Conservation (phyloP, 53 echinoderm and acorn worm species). For the Actinopyga echinites region DNA sequence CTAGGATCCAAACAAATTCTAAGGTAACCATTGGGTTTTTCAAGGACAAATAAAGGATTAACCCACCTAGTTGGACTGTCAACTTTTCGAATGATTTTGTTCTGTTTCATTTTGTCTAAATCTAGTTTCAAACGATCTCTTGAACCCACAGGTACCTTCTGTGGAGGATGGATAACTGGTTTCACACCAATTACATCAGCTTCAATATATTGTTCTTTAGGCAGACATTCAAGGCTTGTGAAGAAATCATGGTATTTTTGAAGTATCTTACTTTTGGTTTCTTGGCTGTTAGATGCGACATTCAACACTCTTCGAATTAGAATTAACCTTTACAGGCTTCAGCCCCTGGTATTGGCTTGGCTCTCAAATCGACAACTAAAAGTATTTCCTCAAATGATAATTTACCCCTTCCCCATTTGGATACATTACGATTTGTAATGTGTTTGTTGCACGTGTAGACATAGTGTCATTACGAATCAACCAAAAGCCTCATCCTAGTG, state of each 20-base stretch:
- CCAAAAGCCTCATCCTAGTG: no score
- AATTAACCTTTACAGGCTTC: neutral
- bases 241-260: slow-evolving; percentile 22
- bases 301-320: neutral
- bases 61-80: slow-evolving; percentile 42
- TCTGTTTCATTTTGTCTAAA: neutral
- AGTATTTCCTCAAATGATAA: no score
- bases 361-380: neutral
- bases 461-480: no score
- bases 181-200: neutral
- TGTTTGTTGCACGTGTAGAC: no score
- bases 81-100: neutral
- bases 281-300: neutral
- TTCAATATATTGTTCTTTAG: no score
- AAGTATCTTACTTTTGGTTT: neutral
- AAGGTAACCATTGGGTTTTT: no score
- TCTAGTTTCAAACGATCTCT: slow-evolving; percentile 15
- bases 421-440: no score
- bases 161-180: neutral
- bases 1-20: no score
- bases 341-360: neutral
- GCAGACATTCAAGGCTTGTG: slow-evolving; percentile 14
- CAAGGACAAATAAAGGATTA: no score
- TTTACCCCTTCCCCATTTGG: no score
- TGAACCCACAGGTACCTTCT: neutral